Conservation (phyloP, 2,888 invertebrate species). For the Eledona agricola region DNA sequence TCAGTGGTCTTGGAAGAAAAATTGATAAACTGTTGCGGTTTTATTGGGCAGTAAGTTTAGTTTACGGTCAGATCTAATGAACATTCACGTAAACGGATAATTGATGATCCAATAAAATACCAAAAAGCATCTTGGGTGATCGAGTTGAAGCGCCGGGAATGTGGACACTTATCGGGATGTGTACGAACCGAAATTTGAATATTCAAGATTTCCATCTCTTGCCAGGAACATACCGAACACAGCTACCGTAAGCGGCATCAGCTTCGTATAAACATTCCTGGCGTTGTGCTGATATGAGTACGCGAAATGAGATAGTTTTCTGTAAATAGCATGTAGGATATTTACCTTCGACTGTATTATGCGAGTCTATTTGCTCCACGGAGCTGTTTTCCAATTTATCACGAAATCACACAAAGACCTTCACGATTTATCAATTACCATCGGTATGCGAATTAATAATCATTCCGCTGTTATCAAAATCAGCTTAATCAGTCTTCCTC, state of each 20-base stretch:
- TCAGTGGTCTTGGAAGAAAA: too few species aligned
- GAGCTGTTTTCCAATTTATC: too few species aligned
- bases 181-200: constrained; percentile 29
- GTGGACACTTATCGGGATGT: constrained; percentile 30
- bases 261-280: constrained; percentile 27
- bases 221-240: constrained; percentile 14
- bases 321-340: constrained; percentile 28
- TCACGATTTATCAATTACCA: too few species aligned
- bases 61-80: constrained; percentile 15
- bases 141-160: constrained; percentile 20
- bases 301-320: constrained; percentile 31
- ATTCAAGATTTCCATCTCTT: constrained; percentile 30
- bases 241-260: constrained; percentile 23
- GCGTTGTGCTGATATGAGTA: constrained; percentile 24
- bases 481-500: too few species aligned
- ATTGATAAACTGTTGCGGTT: constrained; percentile 17
- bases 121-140: constrained; percentile 28
- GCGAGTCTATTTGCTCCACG: constrained; percentile 21
- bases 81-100: constrained; percentile 19
- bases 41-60: constrained; percentile 19
- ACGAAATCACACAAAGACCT: too few species aligned
- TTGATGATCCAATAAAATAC: constrained; percentile 34
- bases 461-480: too few species aligned
- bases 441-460: too few species aligned
- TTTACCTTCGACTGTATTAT: constrained; percentile 19